Evolutionary conservation across 2,797 vertebrate species (phyloP), one percentile per base, ranked within the genome.

Genomic region (Parotocinclus haroldoi): DNA sequence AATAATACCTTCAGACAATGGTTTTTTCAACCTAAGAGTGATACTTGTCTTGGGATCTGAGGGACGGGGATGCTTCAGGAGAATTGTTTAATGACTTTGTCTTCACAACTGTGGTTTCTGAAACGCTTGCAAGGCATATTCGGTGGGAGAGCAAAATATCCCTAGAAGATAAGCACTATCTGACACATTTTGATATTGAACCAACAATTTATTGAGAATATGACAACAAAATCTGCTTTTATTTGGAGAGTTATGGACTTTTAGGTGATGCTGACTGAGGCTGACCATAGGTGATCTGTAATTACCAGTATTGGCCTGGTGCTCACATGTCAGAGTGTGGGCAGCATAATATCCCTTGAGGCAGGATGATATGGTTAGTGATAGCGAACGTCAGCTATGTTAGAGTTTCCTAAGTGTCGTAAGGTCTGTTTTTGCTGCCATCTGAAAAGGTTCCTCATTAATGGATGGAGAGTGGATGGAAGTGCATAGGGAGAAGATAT

Each of bases 121-220:
- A 16, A 14, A n/a, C 6, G 5, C 16, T 12, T 3, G 27, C 14
- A 36, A 66, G 53, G 54, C 27, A 40, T 66, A 57, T 66, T 57
- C 39, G 45, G 52, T 12, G 11, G 52, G 9, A 39, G 53, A 57
- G 63, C 12, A 14, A 16, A 10, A 49, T 44, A 49, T 18, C 19
- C 19, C n/a, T n/a, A n/a, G n/a, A n/a, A n/a, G n/a, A n/a, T n/a
- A n/a, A n/a, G n/a, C n/a, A n/a, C n/a, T n/a, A n/a, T n/a, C n/a
- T n/a, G n/a, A n/a, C n/a, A n/a, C n/a, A n/a, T n/a, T n/a, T n/a
- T n/a, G n/a, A n/a, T n/a, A 39, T 45, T 50, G 19, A 66, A 39
- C 39, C 53, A 39, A 7, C 54, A 9, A 49, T 57, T 66, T 19
- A 50, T 57, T 9, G 49, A 48, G 54, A 11, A 10, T 57, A 57